Base-by-base conservation (phyloP, 2,888 invertebrate species). In the Heliconius erato region DNA sequence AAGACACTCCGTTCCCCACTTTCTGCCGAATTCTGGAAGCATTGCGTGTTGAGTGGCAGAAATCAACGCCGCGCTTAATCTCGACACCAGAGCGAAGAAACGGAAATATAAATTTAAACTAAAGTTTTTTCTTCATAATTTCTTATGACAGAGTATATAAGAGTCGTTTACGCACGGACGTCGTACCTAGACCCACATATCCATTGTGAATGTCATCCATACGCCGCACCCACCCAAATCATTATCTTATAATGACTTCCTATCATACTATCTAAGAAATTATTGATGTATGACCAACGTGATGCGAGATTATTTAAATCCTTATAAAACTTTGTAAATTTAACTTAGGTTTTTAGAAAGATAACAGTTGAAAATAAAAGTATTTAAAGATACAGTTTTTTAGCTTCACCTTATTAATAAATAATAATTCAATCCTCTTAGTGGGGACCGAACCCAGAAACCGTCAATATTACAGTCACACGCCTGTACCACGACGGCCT, bases 231-330 rank as follows among this genome's bases (percentile, higher is more conserved):
- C 72, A 81, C 44, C 67, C 80, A 79, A 81, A 85, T 85, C 83
- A 85, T 84, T 84, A 85, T 84, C 77, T 67, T 72, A 80, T 84
- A 84, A 86, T 82, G 82, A 86, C 84, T 84, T 84, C 84, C 83
- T 82, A 79, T 72, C 79, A 3, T 77, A 77, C 71, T 82, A 74
- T 80, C 72, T 28, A 74, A 67, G 65, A 74, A 83, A 81, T 67
- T 83, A 84, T 79, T 83, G 78, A 81, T 72, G 78, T 79, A 81
- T 82, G 81, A 86, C 85, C 77, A 84, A 26, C 26, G 7, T 49
- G 11, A 49, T 72, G n/a, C 23, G 68, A 59, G 76, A 54, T 79
- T 82, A 74, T 80, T 54, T 44, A 49, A 78, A 28, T 23, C 28
- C 1, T 28, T 44, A 16, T n/a, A 63, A 3, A 40, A 54, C 5